Conservation (phyloP, 1,140 invertebrate species). For the Eumeta japonica region DNA sequence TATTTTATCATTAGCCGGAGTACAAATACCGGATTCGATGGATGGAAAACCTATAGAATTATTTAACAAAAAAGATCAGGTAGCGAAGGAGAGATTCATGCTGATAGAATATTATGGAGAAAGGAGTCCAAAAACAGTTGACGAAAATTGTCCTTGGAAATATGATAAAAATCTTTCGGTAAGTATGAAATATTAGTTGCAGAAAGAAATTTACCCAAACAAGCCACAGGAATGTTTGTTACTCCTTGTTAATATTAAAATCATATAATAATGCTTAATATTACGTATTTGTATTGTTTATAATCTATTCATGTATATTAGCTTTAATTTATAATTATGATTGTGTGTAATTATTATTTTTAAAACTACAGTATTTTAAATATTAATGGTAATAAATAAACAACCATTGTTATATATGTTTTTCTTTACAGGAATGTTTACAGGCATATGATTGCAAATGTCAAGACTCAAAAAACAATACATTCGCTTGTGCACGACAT, state of each 20-base stretch:
- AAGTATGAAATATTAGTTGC: conserved; percentile 25
- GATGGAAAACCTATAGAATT: conserved; percentile 66
- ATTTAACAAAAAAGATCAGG: conserved; percentile 9
- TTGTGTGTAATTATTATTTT: too few species aligned
- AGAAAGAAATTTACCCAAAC: conserved; percentile 5
- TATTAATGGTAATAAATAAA: too few species aligned
- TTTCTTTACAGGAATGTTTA: conserved; percentile 62
- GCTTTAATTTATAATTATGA: too few species aligned
- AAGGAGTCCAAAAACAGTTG: conserved; percentile 53
- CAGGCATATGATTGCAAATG: conserved; percentile 74
- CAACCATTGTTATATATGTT: too few species aligned
- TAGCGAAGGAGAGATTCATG: conserved; percentile 54
- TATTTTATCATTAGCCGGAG: conserved; percentile 68
- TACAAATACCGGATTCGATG: conserved; percentile 55
- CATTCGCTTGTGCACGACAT: conserved; percentile 73
- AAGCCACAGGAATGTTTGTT: too few species aligned
- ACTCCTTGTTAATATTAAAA: too few species aligned
- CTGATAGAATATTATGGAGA: conserved; percentile 82
- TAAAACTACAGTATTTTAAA: too few species aligned
- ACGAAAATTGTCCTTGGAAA: conserved; percentile 59
- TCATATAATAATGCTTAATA: too few species aligned
- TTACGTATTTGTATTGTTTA: too few species aligned
- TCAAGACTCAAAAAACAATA: conserved; percentile 81
- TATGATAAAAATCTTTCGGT: conserved; percentile 60
- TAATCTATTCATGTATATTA: too few species aligned